Percentiles rank a stretch among this genome's conserved stretches.
Conservation (phyloP, 2,888 invertebrate species). For the Lordiphosa andalusiaca region DNA sequence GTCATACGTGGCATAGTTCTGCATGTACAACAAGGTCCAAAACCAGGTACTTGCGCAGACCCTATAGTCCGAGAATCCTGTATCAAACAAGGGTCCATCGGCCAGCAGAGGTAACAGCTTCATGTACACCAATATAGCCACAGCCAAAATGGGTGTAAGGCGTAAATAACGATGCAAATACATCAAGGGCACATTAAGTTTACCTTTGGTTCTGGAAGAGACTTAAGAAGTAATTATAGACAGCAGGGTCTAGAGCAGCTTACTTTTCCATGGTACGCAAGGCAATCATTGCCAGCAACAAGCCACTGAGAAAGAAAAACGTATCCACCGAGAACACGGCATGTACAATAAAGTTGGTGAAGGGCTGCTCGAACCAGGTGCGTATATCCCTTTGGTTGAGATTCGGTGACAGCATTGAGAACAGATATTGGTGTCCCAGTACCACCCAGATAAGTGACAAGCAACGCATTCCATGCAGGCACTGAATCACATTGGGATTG, state of each 20-base stretch:
- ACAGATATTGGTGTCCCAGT: constrained; percentile 60
- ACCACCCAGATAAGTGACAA: constrained; percentile 78
- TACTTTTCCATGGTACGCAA: constrained; percentile 50
- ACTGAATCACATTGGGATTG: constrained; percentile 62
- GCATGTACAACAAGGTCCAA: constrained; percentile 78
- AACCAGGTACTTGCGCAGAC: constrained; percentile 79
- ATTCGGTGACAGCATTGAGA: background rate
- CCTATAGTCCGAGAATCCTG: constrained; percentile 46
- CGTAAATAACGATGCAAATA: constrained; percentile 76
- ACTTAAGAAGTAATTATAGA: background rate
- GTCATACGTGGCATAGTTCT: constrained; percentile 72
- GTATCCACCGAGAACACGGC: constrained; percentile 82
- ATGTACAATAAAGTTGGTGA: constrained; percentile 48
- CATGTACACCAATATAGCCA: constrained; percentile 79
- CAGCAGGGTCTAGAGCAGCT: constrained; percentile 60
- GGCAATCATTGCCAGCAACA: constrained; percentile 79
- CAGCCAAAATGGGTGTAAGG: constrained; percentile 81
- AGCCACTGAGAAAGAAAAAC: constrained; percentile 83
- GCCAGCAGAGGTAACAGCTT: constrained; percentile 80
- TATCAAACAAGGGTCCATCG: constrained; percentile 80
- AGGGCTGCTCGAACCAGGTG: constrained; percentile 17
- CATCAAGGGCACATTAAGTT: constrained; percentile 58
- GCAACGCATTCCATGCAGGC: constrained; percentile 77
- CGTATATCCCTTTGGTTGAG: background rate
- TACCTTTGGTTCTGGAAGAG: constrained; percentile 42